Conservation (phyloP, 2,888 invertebrate species). For the Agapetus fuscipes region DNA sequence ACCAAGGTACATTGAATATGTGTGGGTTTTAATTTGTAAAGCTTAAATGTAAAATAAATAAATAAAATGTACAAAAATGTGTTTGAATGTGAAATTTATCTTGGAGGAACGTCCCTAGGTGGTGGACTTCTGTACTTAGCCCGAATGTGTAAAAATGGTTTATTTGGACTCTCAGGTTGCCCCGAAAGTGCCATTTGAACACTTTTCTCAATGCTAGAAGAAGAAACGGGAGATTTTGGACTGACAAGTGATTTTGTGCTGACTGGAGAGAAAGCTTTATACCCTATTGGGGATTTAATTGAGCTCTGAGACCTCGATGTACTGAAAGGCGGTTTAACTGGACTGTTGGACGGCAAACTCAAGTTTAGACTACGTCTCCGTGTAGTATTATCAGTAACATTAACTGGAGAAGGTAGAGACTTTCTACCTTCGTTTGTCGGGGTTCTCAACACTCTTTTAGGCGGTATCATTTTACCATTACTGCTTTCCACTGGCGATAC, state of each 20-base stretch:
- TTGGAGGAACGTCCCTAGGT: constrained; percentile 50
- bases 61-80: constrained; percentile 3
- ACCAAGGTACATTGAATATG: too few species aligned
- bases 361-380: constrained; percentile 18
- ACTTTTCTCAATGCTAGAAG: constrained; percentile 42
- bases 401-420: constrained; percentile 15
- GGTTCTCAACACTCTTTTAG: constrained; percentile 12
- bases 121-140: constrained; percentile 64
- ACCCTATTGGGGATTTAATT: constrained; percentile 7
- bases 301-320: neutral
- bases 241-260: constrained; percentile 5
- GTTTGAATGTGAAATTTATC: constrained; percentile 29
- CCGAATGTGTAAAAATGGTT: constrained; percentile 58
- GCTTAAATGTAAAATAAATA: neutral
- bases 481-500: constrained; percentile 20
- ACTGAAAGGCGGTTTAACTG: constrained; percentile 8
- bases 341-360: constrained; percentile 9
- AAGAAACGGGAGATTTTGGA: constrained; percentile 28
- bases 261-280: constrained; percentile 3
- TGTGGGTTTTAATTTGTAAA: too few species aligned
- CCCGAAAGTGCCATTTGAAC: constrained; percentile 37
- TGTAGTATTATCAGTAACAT: constrained; percentile 2
- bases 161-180: constrained; percentile 32
- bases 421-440: constrained; percentile 14
- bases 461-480: constrained; percentile 13